These are phyloP conservation scores for Pristionchus mayeri DNA, from an alignment of 2,888 invertebrate genomes.

Conservation along the genomic window DNA sequence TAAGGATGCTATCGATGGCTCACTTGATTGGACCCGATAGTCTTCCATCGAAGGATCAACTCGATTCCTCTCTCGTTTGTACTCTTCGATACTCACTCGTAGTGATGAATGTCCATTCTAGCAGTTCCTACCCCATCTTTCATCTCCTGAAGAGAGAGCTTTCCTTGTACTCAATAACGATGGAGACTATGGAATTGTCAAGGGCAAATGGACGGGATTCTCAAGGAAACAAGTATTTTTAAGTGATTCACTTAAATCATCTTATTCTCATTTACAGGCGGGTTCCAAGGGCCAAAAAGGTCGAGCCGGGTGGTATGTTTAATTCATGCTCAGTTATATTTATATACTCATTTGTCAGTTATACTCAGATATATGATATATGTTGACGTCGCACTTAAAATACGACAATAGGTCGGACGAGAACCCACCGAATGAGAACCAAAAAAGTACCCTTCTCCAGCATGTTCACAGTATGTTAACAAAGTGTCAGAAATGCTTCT, in stretches of 20 bases:
- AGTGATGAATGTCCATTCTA: slow-evolving; percentile 47
- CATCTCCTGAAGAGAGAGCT: slow-evolving; percentile 78
- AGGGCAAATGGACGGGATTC: slow-evolving; percentile 79
- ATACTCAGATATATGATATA: no score
- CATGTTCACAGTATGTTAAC: no score
- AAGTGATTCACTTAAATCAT: background rate
- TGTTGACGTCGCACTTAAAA: no score
- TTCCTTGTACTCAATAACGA: slow-evolving; percentile 78
- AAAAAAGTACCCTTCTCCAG: no score
- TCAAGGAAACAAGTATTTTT: slow-evolving; percentile 62
- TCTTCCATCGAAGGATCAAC: slow-evolving; percentile 76
- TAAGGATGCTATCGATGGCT: slow-evolving; percentile 77
- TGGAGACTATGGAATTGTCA: slow-evolving; percentile 79
- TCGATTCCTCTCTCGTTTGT: slow-evolving; percentile 70
- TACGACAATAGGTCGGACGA: no score
- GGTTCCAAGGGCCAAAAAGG: background rate
- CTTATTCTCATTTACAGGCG: slow-evolving; percentile 32
- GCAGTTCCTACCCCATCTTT: slow-evolving; percentile 77
- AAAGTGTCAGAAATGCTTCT: no score
- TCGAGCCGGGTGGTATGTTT: background rate
- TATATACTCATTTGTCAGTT: no score
- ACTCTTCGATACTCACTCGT: background rate
- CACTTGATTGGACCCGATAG: slow-evolving; percentile 79
- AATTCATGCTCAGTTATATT: no score
- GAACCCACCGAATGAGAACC: no score